These are phyloP conservation scores for Chloroceryle inda DNA, from an alignment of 2,797 vertebrate genomes.

Conservation along the genomic window DNA sequence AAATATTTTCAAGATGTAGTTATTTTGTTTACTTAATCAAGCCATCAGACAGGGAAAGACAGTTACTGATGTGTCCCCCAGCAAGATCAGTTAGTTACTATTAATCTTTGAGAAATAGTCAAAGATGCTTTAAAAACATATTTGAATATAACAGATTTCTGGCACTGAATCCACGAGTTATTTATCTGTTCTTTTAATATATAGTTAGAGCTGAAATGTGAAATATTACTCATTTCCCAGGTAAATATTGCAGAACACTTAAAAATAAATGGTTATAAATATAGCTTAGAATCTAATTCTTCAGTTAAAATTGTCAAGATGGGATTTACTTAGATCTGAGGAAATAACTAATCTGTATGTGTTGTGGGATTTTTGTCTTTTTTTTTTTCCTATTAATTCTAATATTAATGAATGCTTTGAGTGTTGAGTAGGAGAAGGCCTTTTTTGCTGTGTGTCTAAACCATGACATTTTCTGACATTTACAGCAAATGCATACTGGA, in stretches of 20 bases:
- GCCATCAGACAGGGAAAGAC: not conserved
- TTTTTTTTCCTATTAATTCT: not conserved
- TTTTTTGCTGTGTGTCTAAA: not conserved
- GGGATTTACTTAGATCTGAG: not conserved
- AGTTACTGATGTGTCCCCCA: not conserved
- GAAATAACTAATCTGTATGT: not conserved
- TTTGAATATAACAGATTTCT: not conserved
- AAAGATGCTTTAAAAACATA: not conserved
- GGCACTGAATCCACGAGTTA: not conserved
- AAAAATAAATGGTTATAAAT: not conserved
- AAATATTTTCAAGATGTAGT: not conserved
- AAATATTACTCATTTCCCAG: not conserved
- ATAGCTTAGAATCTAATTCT: not conserved
- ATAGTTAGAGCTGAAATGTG: not conserved
- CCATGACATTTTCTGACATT: conserved; percentile 24
- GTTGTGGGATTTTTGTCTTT: not conserved
- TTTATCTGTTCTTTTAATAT: not conserved
- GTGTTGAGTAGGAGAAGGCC: not conserved
- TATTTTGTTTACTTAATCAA: not conserved
- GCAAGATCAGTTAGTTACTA: not conserved
- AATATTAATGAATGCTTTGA: not conserved
- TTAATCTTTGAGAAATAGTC: not conserved
- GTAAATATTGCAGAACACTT: not conserved
- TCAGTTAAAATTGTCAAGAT: not conserved
- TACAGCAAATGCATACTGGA: not conserved